Base-by-base conservation (phyloP, 2,888 invertebrate genomes). In the Thymelicus acteon region DNA sequence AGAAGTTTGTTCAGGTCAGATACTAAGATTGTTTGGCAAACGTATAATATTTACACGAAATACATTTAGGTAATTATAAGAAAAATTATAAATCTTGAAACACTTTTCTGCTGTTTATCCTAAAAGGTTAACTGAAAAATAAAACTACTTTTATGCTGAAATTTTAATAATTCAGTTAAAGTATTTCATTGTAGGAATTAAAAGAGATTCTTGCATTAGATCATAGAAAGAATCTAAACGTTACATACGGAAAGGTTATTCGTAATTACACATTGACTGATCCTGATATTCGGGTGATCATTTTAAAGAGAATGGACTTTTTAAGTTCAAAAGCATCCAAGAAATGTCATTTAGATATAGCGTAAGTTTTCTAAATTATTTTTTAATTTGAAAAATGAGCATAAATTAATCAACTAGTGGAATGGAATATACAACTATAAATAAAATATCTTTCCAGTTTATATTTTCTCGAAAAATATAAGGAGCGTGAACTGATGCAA, bases 251-350 rank as follows among this genome's bases (percentile, higher is more conserved):
- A 6, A 31, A 66, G 13, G 71, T 76, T 5, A 61, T 70, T 2
- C 72, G 67, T 19, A 58, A 75, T 54, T 75, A 76, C 52, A 63
- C 52, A 1, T 37, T 75, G 10, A 40, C 72, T 10, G 69, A 67
- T 44, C 72, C 77, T 8, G 78, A 80, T 65, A 66, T 80, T 7
- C 73, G 77, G 7, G 66, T 73, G 10, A 78, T 79, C 7, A 54
- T 78, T 1, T 57, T 79, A 72, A 78, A 71, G 60, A 73, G 78
- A 54, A 64, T 80, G 15, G 71, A 73, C 60, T 76, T 49, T 44
- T 47, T 79, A 62, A 72, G 77, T 24, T 10, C 73, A 47, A 73
- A 39, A 10, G 19, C 70, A 48, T 61, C 69, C 0, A 74, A 73
- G 66, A 76, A 73, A 44, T 48, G 52, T 24, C 64, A 64, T 1